Evolutionary conservation across 2,888 invertebrate genomes (phyloP), one percentile per base, ranked within the genome.

Genomic region (Tetropium fuscum): DNA sequence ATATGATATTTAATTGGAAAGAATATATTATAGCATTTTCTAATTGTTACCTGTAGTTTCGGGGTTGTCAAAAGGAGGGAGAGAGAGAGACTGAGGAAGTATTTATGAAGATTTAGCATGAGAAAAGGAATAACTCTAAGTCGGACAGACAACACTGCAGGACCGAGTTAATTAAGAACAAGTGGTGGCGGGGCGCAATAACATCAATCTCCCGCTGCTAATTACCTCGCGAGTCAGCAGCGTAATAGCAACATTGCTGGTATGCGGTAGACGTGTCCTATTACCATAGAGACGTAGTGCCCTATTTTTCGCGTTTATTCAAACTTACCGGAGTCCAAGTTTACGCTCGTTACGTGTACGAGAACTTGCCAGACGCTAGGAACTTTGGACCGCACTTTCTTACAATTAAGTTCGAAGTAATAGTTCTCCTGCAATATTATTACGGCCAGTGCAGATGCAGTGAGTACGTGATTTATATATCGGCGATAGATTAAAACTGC

Each of bases 141-240:
- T 60, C 61, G 68, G 66, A 70, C 69, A 68, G 70, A 70, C 68
- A 71, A 66, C 69, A 68, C 68, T 64, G 60, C 67, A 67, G 68
- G 66, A 69, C 68, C 60, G 56, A 69, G 72, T 71, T 74, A 74
- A 74, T 74, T 74, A 74, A 72, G 72, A 69, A 72, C 67, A 72
- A 69, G 71, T 64, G 68, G 67, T 69, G 70, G 69, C 69, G 71
- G 71, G 60, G 71, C 70, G 71, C 71, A 68, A 69, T 71, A 73
- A 71, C 73, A 73, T 74, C 74, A 74, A 73, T 74, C 74, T 72
- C 69, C 60, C 61, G 57, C 60, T 64, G 68, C 73, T 74, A 74
- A 74, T 74, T 74, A 72, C 72, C 63, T 56, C 58, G 66, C 66
- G 66, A 70, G 72, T 60, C 66, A 61, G 68, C 62, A 63, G 66